Conservation (phyloP, 2,888 invertebrate species). For the Trissoscelio sp. region DNA sequence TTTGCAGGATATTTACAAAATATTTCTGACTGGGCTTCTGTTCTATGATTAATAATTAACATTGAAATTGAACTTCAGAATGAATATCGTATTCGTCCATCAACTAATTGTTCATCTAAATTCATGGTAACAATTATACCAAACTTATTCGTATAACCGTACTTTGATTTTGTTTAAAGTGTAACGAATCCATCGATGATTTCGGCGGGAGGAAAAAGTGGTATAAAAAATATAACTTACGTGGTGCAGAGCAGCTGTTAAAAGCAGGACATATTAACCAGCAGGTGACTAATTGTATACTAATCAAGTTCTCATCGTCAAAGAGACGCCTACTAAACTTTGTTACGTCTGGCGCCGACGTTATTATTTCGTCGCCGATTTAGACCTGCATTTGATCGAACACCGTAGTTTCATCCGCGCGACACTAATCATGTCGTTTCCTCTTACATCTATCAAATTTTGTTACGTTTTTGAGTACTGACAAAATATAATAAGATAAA, state of each 20-base stretch:
- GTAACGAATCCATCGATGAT: conserved; percentile 67
- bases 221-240: conserved; percentile 65
- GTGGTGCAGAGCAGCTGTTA: conserved; percentile 65
- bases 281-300: conserved; percentile 74
- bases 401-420: conserved; percentile 59
- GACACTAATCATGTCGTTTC: conserved; percentile 53
- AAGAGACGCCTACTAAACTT: conserved; percentile 77
- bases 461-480: not conserved
- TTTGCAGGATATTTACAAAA: too few relatives aligned
- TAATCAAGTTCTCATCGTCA: conserved; percentile 78
- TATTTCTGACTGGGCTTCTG: too few relatives aligned
- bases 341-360: conserved; percentile 73
- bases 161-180: conserved; percentile 69
- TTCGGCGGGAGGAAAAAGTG: conserved; percentile 64
- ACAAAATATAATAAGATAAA: too few relatives aligned
- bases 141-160: conserved; percentile 55
- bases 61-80: not conserved
- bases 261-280: conserved; percentile 62
- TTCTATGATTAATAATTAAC: not conserved
- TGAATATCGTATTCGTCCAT: conserved; percentile 37
- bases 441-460: not conserved
- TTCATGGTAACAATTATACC: conserved; percentile 8
- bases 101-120: conserved; percentile 43
- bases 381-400: conserved; percentile 51
- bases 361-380: conserved; percentile 57